Evolutionary conservation across 2,888 invertebrate genomes (phyloP), one percentile per base, ranked within the genome.

Genomic region (Eumacrocentrus americanus): DNA sequence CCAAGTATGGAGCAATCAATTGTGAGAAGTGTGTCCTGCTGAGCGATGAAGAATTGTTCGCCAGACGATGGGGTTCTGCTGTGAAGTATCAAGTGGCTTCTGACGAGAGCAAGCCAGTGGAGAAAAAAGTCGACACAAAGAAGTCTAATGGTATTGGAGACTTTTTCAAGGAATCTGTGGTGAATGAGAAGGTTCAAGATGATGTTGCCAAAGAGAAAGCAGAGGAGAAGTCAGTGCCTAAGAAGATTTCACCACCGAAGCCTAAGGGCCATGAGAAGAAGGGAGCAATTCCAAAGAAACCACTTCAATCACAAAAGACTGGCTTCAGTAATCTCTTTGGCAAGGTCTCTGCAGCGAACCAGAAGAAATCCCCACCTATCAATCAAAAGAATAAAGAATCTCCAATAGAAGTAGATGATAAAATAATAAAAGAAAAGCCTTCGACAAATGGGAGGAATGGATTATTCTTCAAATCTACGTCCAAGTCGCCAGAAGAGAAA

Each of bases 301-400:
- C 71, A 4, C 51, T 68, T 6, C 72, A 71, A 37, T 67, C 71
- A 2, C 69, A 65, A 2, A 63, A 72, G 58, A 58, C 68, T 48
- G 77, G 75, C 4, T 75, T 76, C 6, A 69, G 68, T 20, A 73
- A 72, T 63, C 66, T 79, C 4, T 79, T 78, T 64, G 72, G 69
- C 9, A 78, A 74, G 64, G 58, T 55, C 11, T 34, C 22, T 1
- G 68, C 62, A 53, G 50, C 60, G 5, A 63, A 64, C 51, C 63
- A 61, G 23, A 62, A 59, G 6, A 67, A 66, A 37, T n/a, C 40
- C 5, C 47, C 50, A 22, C 35, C 58, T 7, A 5, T 16, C 2
- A 48, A 22, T 2, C 67, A 66, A 14, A 62, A 66, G n/a, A 66
- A 62, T 38, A 35, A n/a, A 22, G 11, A n/a, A 6, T 58, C 48